A percentile compares a stretch with the other conserved stretches of the same genome.
These are phyloP conservation scores for Cyaniris semiargus DNA, from an alignment of 2,888 invertebrate genomes.

Conservation along the genomic window DNA sequence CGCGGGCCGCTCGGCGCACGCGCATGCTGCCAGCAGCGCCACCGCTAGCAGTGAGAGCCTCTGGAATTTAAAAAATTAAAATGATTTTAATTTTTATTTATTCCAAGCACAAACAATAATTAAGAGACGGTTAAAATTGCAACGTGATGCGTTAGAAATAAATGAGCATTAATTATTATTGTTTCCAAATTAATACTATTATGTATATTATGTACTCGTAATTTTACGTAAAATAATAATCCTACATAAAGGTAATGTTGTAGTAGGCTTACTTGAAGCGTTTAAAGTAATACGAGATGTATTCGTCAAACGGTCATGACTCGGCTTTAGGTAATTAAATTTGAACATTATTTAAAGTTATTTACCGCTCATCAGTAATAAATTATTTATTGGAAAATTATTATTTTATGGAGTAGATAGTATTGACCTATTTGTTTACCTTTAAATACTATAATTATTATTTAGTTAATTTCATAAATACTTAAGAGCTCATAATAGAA, in stretches of 20 bases:
- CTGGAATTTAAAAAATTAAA: constrained; percentile 54
- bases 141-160: no score
- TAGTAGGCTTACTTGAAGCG: neutral
- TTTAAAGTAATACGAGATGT: neutral
- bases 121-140: neutral
- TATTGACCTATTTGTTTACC: neutral
- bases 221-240: no score
- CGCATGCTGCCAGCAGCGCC: constrained; percentile 60
- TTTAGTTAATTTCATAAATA: neutral
- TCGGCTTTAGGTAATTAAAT: neutral
- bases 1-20: constrained; percentile 53
- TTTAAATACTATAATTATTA: no score
- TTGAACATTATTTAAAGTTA: neutral
- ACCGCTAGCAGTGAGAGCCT: constrained; percentile 76
- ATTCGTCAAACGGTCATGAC: neutral
- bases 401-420: neutral
- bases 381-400: neutral
- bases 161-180: no score
- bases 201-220: no score
- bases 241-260: no score
- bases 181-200: no score
- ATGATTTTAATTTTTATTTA: neutral
- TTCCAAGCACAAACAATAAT: no score
- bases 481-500: neutral
- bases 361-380: neutral